Conservation (phyloP, 2,888 invertebrate species). For the Trypoxylon attenuatum region DNA sequence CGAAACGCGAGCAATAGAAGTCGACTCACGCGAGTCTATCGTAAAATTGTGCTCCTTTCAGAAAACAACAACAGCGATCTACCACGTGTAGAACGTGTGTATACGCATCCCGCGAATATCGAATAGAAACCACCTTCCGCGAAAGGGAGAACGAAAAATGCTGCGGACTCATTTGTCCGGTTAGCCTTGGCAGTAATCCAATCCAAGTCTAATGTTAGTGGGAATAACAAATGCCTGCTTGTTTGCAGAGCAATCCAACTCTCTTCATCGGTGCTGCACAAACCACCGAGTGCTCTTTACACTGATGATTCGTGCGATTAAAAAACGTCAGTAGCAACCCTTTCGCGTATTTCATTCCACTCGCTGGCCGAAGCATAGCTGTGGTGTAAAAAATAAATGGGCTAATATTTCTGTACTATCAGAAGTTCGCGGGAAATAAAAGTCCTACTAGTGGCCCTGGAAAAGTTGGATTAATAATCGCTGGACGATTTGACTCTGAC, state of each 20-base stretch:
- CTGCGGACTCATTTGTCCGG: slow-evolving; percentile 27
- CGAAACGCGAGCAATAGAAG: too few species aligned
- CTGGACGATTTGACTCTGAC: background rate
- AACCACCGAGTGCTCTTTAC: too few species aligned
- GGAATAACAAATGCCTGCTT: slow-evolving; percentile 31
- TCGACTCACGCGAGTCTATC: too few species aligned
- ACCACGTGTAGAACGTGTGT: background rate
- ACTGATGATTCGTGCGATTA: too few species aligned
- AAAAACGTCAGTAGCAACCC: background rate
- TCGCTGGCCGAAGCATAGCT: background rate
- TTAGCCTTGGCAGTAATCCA: slow-evolving; percentile 42
- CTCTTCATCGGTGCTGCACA: slow-evolving; percentile 6
- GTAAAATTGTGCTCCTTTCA: too few species aligned
- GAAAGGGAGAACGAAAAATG: slow-evolving; percentile 30
- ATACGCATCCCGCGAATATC: background rate
- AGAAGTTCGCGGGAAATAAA: too few species aligned
- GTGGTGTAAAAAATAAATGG: background rate
- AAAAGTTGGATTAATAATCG: background rate
- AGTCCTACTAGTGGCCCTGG: background rate
- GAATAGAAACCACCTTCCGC: slow-evolving; percentile 1
- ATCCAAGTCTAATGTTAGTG: slow-evolving; percentile 25
- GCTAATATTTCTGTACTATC: background rate
- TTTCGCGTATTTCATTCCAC: background rate
- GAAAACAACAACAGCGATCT: background rate
- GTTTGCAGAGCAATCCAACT: slow-evolving; percentile 10